These are phyloP conservation scores for Micromys minutus DNA, from an alignment of 2,113 vertebrate species.

Conservation along the genomic window DNA sequence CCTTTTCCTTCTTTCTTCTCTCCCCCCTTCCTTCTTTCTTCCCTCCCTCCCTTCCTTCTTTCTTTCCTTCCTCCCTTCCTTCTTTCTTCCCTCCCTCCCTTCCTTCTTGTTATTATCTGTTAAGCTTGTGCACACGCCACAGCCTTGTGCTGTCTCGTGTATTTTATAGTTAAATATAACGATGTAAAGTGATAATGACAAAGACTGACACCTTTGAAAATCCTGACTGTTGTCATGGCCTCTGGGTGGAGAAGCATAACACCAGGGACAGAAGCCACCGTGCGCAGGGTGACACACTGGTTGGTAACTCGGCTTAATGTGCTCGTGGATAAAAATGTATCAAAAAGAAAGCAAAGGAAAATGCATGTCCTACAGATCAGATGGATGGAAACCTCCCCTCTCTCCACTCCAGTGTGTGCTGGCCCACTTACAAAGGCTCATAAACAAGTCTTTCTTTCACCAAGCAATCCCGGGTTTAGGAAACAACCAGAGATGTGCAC, in stretches of 20 bases:
- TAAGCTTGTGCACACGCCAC: neutral
- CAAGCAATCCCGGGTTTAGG: neutral
- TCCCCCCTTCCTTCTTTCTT: fast-evolving
- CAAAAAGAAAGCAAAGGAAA: neutral
- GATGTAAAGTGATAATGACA: neutral
- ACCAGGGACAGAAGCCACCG: neutral
- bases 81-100: neutral
- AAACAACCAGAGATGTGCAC: neutral
- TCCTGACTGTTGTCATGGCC: neutral
- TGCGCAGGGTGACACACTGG: neutral
- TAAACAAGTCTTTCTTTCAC: neutral
- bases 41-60: too few relatives aligned
- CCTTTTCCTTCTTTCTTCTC: too few relatives aligned
- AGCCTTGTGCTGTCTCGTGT: neutral
- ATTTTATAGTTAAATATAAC: slow-evolving; percentile 21
- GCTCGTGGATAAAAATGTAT: neutral
- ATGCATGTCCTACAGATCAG: neutral
- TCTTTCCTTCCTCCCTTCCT: too few relatives aligned
- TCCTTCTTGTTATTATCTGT: neutral
- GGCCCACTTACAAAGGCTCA: neutral
- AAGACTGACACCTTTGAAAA: slow-evolving; percentile 5
- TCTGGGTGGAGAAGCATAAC: neutral
- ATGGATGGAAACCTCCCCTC: neutral
- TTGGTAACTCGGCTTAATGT: neutral
- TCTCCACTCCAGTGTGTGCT: neutral